Conservation (phyloP, 2,888 invertebrate species). For the Beris morrisii region DNA sequence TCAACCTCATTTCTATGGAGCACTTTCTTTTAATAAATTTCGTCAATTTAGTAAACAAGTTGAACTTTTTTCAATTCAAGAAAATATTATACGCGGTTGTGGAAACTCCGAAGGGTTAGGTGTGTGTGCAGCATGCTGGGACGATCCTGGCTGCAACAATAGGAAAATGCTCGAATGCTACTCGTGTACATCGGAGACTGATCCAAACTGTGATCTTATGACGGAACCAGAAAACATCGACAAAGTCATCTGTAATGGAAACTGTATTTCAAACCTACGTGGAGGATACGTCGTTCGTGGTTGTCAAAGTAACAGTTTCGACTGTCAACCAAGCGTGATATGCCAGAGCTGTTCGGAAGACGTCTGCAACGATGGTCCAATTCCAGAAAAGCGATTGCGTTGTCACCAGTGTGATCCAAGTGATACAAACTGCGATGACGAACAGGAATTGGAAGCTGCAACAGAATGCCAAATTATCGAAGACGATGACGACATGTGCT, state of each 20-base stretch:
- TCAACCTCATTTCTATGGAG: too few relatives aligned
- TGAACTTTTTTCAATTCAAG: neutral
- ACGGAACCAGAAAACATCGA: conserved; percentile 7
- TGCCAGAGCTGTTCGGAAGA: conserved; percentile 16
- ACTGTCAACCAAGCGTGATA: conserved; percentile 41
- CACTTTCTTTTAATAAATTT: too few relatives aligned
- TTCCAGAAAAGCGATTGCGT: conserved; percentile 41
- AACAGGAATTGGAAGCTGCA: neutral
- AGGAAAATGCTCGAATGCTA: conserved; percentile 40
- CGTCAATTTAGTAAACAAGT: too few relatives aligned
- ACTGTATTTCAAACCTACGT: conserved; percentile 14
- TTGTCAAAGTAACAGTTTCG: conserved; percentile 17
- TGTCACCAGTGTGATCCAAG: conserved; percentile 44
- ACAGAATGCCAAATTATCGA: neutral
- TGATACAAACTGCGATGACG: conserved; percentile 17
- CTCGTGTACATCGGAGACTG: conserved; percentile 24
- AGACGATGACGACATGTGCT: conserved; percentile 30
- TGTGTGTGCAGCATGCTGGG: conserved; percentile 9
- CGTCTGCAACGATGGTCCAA: conserved; percentile 44
- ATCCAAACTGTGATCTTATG: conserved; percentile 32
- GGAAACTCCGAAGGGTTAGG: conserved; percentile 1
- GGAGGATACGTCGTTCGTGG: conserved; percentile 16
- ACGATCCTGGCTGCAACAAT: conserved; percentile 21
- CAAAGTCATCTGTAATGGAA: conserved; percentile 14
- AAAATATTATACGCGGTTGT: conserved; percentile 6